Evolutionary conservation across 2,888 invertebrate species (phyloP).

Genomic region (Therioaphis trifolii): DNA sequence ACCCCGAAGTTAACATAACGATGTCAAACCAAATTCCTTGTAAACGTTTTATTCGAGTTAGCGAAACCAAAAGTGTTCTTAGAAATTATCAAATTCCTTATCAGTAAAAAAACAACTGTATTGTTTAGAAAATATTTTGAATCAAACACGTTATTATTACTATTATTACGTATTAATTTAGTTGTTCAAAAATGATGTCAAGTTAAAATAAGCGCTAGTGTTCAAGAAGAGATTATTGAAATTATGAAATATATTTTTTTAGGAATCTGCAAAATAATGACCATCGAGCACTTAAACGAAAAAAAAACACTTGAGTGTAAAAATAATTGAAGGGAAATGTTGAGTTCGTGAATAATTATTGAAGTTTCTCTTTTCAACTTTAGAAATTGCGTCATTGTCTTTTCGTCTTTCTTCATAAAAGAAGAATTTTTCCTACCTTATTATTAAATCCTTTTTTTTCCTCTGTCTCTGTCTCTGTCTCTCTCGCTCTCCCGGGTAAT

Average conservation of each 20-base stretch:
- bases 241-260: background rate
- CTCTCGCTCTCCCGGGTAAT: background rate
- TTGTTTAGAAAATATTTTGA: too few relatives aligned
- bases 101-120: too few relatives aligned
- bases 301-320: background rate
- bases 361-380: slow-evolving; percentile 25
- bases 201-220: too few relatives aligned
- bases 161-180: too few relatives aligned
- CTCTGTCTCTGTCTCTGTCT: background rate
- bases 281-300: background rate
- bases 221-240: background rate
- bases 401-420: slow-evolving; percentile 16
- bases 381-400: background rate
- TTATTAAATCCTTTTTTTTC: slow-evolving; percentile 5
- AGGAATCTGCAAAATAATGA: background rate
- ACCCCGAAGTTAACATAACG: too few relatives aligned
- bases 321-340: slow-evolving; percentile 18
- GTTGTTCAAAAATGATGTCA: too few relatives aligned
- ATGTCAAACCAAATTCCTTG: background rate
- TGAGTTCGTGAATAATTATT: slow-evolving; percentile 23
- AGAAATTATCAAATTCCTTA: too few relatives aligned
- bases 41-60: background rate
- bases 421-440: background rate
- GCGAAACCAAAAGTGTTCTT: slow-evolving; percentile 1
- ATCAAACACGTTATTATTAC: too few relatives aligned